phyloP scores from a whole-genome alignment of 2,797 vertebrate species.

The Tachyglossus aculeatus region DNA sequence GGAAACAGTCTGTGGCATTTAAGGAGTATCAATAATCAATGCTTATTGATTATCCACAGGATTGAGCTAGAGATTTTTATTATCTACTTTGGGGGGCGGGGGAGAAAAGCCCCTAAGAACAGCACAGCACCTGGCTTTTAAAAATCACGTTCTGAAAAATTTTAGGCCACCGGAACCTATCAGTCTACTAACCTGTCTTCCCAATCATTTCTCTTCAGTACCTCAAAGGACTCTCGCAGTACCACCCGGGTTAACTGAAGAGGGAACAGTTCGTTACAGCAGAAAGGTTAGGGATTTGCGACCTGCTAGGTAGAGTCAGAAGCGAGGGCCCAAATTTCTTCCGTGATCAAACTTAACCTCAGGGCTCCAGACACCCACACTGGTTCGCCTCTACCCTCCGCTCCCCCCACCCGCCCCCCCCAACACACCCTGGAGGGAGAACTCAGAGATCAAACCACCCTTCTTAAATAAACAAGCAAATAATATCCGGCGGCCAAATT shows the following conservation, averaged over 20 bases:
- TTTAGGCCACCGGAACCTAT: neutral
- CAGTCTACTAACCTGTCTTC: constrained; percentile 74
- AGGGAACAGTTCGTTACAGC: constrained; percentile 17
- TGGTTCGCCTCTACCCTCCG: no score
- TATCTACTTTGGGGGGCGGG: neutral
- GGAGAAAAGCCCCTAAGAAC: neutral
- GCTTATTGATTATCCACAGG: no score
- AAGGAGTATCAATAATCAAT: no score
- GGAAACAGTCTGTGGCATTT: no score
- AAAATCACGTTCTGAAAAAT: no score
- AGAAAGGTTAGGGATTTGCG: neutral
- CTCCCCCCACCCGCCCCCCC: neutral
- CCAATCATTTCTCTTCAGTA: constrained; percentile 85
- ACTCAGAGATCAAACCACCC: no score
- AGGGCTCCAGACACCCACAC: neutral
- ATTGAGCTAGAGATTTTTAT: no score
- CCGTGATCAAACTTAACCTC: neutral
- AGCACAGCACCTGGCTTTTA: no score
- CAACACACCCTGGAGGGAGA: neutral
- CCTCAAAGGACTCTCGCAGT: constrained; percentile 85
- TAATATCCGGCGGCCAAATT: fast-evolving
- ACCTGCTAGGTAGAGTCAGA: neutral
- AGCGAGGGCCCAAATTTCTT: neutral
- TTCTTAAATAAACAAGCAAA: fast-evolving
- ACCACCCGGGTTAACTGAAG: constrained; percentile 86